These are phyloP conservation scores for Aphidius ervi DNA, from an alignment of 1,140 invertebrate genomes.

Conservation along the genomic window DNA sequence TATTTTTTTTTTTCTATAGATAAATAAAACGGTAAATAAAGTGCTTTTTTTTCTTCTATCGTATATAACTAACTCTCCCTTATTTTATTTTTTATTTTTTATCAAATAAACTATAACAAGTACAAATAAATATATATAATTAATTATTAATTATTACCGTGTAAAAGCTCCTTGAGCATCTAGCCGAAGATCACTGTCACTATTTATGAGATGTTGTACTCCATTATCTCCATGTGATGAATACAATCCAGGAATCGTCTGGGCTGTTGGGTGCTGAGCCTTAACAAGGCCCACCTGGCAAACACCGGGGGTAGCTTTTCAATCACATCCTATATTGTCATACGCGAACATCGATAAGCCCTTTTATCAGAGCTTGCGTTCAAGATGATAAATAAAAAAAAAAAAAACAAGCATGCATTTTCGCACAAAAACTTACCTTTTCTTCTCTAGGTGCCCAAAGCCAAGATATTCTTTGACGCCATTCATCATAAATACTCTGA, in stretches of 20 bases:
- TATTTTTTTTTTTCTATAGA: no score
- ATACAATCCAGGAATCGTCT: conserved; percentile 45
- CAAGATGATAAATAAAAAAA: conserved; percentile 1
- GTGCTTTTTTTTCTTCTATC: no score
- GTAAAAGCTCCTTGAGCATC: conserved; percentile 50
- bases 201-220: conserved; percentile 46
- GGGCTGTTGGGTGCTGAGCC: conserved; percentile 49
- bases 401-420: neutral
- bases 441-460: conserved; percentile 49
- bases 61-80: no score
- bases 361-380: conserved; percentile 15
- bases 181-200: conserved; percentile 47
- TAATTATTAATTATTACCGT: conserved; percentile 31
- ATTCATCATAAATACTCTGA: conserved; percentile 49
- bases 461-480: conserved; percentile 48
- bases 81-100: no score
- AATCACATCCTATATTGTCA: conserved; percentile 14
- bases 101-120: no score
- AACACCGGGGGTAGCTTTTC: conserved; percentile 13
- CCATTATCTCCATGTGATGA: conserved; percentile 37
- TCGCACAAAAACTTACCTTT: conserved; percentile 35
- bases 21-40: no score
- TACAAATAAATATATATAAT: no score
- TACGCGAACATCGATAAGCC: conserved; percentile 14
- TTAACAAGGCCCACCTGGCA: conserved; percentile 49